A percentile compares a stretch with the other conserved stretches of the same genome.
phyloP scores from a whole-genome alignment of 2,888 invertebrate species.

The Eupithecia tripunctaria region DNA sequence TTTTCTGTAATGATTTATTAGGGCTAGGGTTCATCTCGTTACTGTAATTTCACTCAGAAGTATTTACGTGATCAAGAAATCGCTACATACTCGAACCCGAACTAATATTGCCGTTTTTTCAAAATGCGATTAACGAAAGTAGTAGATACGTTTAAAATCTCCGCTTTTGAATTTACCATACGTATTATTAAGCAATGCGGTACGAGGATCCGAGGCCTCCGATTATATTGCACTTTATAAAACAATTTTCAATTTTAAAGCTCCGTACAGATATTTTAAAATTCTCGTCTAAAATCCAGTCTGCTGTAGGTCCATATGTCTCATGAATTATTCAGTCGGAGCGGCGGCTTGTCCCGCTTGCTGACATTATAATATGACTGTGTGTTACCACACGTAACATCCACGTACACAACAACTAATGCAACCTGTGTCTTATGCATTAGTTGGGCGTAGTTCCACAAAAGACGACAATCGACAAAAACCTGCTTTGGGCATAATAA shows the following conservation, averaged over 20 bases:
- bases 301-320: conserved; percentile 83
- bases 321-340: conserved; percentile 80
- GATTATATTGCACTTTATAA: conserved; percentile 65
- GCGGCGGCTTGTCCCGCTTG: conserved; percentile 73
- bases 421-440: conserved; percentile 42
- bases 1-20: not conserved
- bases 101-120: not conserved
- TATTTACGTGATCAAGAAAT: not conserved
- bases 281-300: conserved; percentile 81
- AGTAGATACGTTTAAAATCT: not conserved
- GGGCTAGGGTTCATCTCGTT: too few species aligned
- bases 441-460: not conserved
- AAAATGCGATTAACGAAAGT: not conserved
- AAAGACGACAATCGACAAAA: not conserved
- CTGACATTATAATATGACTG: conserved; percentile 61
- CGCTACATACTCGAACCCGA: not conserved
- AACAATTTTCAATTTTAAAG: conserved; percentile 77
- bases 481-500: too few species aligned
- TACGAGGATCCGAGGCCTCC: not conserved
- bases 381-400: conserved; percentile 41
- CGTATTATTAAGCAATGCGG: not conserved
- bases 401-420: conserved; percentile 49
- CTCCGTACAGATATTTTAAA: conserved; percentile 79
- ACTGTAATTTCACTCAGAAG: not conserved
- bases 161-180: not conserved